phyloP scores from a whole-genome alignment of 2,797 vertebrate species.

The Melanitta fusca region DNA sequence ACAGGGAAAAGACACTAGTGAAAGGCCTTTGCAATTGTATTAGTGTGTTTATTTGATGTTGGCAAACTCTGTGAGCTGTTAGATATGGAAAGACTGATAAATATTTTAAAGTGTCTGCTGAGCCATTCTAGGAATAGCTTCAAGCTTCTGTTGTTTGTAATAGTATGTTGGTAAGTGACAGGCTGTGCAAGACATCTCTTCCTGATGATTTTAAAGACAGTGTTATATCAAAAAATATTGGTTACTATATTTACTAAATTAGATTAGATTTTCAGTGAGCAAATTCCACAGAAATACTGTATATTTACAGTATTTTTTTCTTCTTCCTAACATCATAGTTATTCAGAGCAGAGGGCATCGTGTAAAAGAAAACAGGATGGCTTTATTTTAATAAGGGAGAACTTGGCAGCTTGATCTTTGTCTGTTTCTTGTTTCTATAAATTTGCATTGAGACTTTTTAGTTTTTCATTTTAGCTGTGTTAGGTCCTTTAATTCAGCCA shows the following conservation, averaged over 20 bases:
- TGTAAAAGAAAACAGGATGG: neutral
- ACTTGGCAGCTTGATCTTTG: neutral
- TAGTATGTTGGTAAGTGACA: neutral
- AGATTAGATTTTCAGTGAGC: no score
- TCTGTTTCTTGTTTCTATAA: neutral
- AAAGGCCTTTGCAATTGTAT: neutral
- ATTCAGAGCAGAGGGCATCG: neutral
- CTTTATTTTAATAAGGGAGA: constrained; percentile 24
- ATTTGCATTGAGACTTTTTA: neutral
- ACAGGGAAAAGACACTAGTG: neutral
- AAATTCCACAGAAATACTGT: no score
- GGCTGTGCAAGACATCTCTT: neutral
- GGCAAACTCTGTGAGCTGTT: constrained; percentile 15
- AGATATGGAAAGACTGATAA: neutral
- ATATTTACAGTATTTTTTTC: neutral
- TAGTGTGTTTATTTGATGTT: neutral
- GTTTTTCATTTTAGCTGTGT: neutral
- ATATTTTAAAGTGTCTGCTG: constrained; percentile 11
- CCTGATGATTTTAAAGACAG: neutral
- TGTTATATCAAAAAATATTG: neutral
- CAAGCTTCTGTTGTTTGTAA: neutral
- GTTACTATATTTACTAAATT: neutral
- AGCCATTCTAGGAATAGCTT: neutral
- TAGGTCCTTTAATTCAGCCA: neutral
- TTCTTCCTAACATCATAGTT: neutral